Base-by-base conservation (phyloP, 2,888 invertebrate genomes). In the Archaeoteleia sp. region DNA sequence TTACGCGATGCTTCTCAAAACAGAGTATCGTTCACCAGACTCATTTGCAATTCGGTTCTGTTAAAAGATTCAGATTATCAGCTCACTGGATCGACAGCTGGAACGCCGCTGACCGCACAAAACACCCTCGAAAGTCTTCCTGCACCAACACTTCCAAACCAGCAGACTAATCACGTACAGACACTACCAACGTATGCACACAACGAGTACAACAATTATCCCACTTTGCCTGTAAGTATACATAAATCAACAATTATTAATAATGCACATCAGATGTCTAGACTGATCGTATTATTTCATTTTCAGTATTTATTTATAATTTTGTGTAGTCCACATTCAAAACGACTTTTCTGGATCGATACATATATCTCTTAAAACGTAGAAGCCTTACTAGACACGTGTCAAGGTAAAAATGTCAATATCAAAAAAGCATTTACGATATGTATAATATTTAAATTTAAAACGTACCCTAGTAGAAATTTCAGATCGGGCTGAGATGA, bases 31-130 rank as follows among this genome's bases (percentile, higher is more conserved):
- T 69, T 69, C 49, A 48, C 43, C 51, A 42, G 10, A 62, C 61
- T 65, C 66, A 70, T 70, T 62, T 65, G 55, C 55, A 43, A 60
- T 66, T 67, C 49, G 63, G 51, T 63, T 70, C 49, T 70, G 65
- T 72, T 72, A 32, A 60, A 68, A 89, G 91, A 91, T 87, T 91
- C 91, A 73, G 91, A 91, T 87, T 91, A 91, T 86, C 91, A 91
- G 86, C 87, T 91, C 81, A 85, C 85, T 42, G 91, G 91, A 79
- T 90, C 91, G 79, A 90, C 90, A 78, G 90, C 89, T 74, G 90
- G 91, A 84, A 91, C 91, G 73, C 91, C 91, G 65, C 88, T 90
- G 73, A 88, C 88, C 75, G 80, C 84, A 48, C 88, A 86, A 72
- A 80, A 78, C 60, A 84, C 82, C 23, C 83, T 85, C 29, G 84